These are phyloP conservation scores for Boloria euphrosyne DNA, from an alignment of 2,888 invertebrate species.

Conservation along the genomic window DNA sequence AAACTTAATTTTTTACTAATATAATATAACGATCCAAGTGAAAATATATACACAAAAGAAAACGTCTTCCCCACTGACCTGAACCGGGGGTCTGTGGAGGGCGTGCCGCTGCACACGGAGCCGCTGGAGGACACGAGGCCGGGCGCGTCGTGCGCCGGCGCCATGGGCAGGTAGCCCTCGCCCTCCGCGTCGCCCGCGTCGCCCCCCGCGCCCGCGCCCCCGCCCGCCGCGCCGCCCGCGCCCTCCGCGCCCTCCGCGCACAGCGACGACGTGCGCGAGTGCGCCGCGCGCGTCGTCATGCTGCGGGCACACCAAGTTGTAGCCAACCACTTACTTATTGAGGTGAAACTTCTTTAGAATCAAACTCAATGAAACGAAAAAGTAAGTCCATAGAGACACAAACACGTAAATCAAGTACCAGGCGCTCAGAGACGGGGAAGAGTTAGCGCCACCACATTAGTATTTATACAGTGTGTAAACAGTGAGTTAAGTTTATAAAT, in stretches of 20 bases:
- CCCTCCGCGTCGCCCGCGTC: conserved; percentile 44
- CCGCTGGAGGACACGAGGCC: conserved; percentile 80
- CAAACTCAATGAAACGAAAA: too few relatives aligned
- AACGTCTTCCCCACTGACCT: too few relatives aligned
- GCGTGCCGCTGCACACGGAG: conserved; percentile 90
- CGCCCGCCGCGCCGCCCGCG: conserved; percentile 81
- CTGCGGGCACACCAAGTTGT: conserved; percentile 37
- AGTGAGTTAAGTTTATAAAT: too few relatives aligned
- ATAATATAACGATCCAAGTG: too few relatives aligned
- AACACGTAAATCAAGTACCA: too few relatives aligned
- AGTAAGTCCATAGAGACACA: too few relatives aligned
- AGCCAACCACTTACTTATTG: background rate
- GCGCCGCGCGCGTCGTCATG: conserved; percentile 59
- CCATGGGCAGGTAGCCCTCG: conserved; percentile 86
- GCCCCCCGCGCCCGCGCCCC: conserved; percentile 71
- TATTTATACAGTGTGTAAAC: too few relatives aligned
- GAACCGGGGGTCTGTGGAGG: conserved; percentile 89
- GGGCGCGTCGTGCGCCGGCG: conserved; percentile 67
- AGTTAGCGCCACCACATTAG: too few relatives aligned
- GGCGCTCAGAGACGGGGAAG: too few relatives aligned
- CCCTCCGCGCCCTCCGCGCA: conserved; percentile 52
- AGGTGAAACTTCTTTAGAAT: too few relatives aligned
- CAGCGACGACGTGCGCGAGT: conserved; percentile 85
- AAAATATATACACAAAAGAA: too few relatives aligned
- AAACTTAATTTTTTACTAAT: too few relatives aligned